Conservation (phyloP, 1,140 invertebrate genomes). For the Cyclina sinensis region DNA sequence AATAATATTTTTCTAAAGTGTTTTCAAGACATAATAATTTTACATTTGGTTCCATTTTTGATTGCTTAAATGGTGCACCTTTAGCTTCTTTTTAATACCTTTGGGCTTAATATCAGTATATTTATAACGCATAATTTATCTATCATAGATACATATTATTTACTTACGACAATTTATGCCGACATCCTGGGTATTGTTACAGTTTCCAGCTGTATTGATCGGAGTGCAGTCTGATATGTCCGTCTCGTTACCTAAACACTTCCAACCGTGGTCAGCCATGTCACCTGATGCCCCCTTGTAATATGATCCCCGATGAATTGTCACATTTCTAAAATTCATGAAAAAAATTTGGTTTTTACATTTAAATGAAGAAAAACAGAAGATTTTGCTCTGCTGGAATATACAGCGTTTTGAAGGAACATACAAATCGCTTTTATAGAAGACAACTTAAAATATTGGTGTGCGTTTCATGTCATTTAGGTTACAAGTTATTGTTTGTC, state of each 20-base stretch:
- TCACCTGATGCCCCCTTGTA: not conserved
- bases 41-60: too few relatives aligned
- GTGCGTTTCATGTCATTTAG: not conserved
- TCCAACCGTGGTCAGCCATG: not conserved
- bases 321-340: not conserved
- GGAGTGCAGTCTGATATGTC: slow-evolving; percentile 14
- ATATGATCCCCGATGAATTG: not conserved
- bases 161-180: slow-evolving; percentile 36
- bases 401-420: too few relatives aligned
- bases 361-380: not conserved
- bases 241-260: not conserved
- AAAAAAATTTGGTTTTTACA: not conserved
- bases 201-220: not conserved
- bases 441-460: too few relatives aligned
- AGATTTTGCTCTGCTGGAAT: too few relatives aligned
- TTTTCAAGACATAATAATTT: too few relatives aligned
- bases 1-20: too few relatives aligned
- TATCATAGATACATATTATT: not conserved
- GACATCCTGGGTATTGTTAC: not conserved
- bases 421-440: too few relatives aligned
- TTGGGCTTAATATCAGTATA: too few relatives aligned
- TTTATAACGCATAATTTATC: too few relatives aligned
- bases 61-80: too few relatives aligned
- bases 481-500: not conserved
- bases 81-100: too few relatives aligned